Base-by-base conservation (phyloP, 2,797 vertebrate genomes). In the Coreius guichenoti region DNA sequence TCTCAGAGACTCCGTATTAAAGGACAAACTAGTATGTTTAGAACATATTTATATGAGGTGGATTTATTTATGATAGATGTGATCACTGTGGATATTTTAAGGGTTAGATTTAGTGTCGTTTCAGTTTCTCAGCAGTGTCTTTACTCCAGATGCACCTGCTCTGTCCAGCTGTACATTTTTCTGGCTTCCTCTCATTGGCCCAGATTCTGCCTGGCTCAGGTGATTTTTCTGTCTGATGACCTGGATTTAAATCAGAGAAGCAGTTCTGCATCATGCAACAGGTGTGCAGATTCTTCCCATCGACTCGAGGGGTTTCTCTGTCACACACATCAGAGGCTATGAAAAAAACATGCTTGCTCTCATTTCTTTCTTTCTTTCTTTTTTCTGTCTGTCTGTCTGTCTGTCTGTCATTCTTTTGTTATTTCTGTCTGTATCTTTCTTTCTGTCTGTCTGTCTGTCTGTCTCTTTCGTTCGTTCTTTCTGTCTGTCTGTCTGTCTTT, bases 171-270 rank as follows among this genome's bases (percentile, higher is more conserved):
- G 78, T 77, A 61, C 75, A 43, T 49, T 73, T 68, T 31, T 85
- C 73, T 56, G 49, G 26, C 61, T 31, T 16, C 61, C 61, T 65
- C 63, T 65, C 63, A 39, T 31, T 80, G 89, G 33, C 86, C 87
- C 84, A 89, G 84, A 88, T 86, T 84, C 67, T 51, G 68, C 70
- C 75, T 49, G 49, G 79, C 58, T 82, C 47, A 61, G 70, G 43
- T 69, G 36, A 73, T 61, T 83, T 12, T 80, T 72, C 33, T 61
- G 69, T 77, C 74, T 67, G 45, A 54, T 81, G 81, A 82, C 87
- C 87, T 87, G 84, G 82, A 87, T 87, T 82, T 80, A 58, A 45
- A 70, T 70, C 13, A 70, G 51, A 31, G 65, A 70, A 65, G 45
- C 81, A 54, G 74, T 56, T 79, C 58, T 77, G 31, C 63, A 19